Evolutionary conservation across 2,888 invertebrate genomes (phyloP), one percentile per base, ranked within the genome.

Genomic region (Napeogenes inachia): DNA sequence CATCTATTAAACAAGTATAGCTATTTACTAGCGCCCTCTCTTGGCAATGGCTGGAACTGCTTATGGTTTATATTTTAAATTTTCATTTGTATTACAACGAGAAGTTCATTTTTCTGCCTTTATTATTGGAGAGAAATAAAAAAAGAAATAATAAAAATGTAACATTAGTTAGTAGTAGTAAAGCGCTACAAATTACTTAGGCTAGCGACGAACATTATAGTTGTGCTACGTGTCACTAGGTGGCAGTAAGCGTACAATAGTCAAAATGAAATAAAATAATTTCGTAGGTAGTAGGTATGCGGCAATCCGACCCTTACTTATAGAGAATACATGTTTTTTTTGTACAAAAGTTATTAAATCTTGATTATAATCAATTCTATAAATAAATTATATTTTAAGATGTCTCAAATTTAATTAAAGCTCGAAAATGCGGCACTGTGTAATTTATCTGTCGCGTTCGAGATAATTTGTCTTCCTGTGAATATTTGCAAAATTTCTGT

Each of bases 161-260:
- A 10, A 30, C 30, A 50, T 50, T 30, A 12, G n/a, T n/a, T n/a
- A n/a, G n/a, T n/a, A n/a, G n/a, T n/a, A n/a, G 21, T n/a, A 2
- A 3, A 8, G 47, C 47, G 50, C 21, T 50, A 50, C 30, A 30
- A 30, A 4, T 6, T 30, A 10, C 10, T 10, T 21, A 10, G 21
- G 30, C 0, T 30, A 50, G n/a, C 10, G 4, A 55, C 21, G 12
- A 13, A 50, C 45, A 58, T 47, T 45, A 21, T 65, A 71, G 74
- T 79, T 75, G 60, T 0, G 12, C 67, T 59, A 63, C 45, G 66
- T 4, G 8, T 66, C 72, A 59, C 64, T 74, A 78, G 81, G 66
- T 80, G 78, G 73, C 79, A 56, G 13, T 53, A 50, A 50, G 30
- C 21, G n/a, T 12, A 21, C 54, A 54, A 4, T 54, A 35, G 13